Evolutionary conservation across 2,888 invertebrate species (phyloP), one percentile per base, ranked within the genome.

Genomic region (Acanthosoma haemorrhoidale): DNA sequence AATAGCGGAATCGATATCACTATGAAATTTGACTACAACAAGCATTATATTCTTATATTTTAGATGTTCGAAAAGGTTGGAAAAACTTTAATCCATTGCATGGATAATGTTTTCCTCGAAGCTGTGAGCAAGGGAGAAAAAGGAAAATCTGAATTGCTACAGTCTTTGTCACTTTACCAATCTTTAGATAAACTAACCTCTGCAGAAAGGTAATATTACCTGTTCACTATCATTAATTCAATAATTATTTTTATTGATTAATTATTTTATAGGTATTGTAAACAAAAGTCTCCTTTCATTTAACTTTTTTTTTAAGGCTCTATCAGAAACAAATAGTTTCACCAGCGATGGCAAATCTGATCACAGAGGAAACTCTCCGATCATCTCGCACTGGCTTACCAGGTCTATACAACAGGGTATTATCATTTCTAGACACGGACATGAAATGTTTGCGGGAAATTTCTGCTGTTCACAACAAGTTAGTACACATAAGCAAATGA

Each of bases 351-450:
- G 84, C 86, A 76, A 84, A 85, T 75, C 83, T 90, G n/a, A 88
- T 94, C 15, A 87, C 85, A 71, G 89, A 90, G 78, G 82, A 84
- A 61, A 82, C 84, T 51, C 78, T 89, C 72, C 85, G 85, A 77
- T 83, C 82, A 75, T 84, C 85, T 76, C 83, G 84, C 66, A 82
- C 86, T 71, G 88, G 89, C 38, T 80, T 93, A 21, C 81, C 85
- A 75, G 88, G 88, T 64, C 85, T 94, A 74, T 95, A 90, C 78
- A 81, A 83, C 25, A 86, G 85, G 78, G 84, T 92, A 59, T 79
- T 93, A 41, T 82, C 85, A 63, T 86, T 94, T 78, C 83, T 95
- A 75, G 87, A 90, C 66, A 83, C 83, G 32, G 85, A 89, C 76
- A 83, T 92, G 77, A 87, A 80, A 73, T 77, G 80, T 72, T 74